Evolutionary conservation across 1,140 invertebrate species (phyloP).

Genomic region (Lordiphosa stackelbergi): DNA sequence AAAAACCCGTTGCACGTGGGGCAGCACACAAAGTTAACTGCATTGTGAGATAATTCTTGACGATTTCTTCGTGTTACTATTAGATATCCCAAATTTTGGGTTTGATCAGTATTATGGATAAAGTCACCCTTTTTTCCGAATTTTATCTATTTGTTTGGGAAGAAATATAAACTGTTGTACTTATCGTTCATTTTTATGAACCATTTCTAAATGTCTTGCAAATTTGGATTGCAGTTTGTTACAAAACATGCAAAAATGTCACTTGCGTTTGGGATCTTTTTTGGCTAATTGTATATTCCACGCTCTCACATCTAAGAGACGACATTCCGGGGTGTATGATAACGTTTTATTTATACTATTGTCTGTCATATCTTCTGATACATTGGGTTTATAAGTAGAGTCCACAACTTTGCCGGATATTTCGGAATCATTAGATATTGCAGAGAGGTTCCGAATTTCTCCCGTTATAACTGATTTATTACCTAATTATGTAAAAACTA

Average conservation of each 20-base stretch:
- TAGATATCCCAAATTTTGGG: neutral
- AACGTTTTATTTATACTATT: too few relatives aligned
- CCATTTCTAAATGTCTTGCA: neutral
- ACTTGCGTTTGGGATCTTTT: too few relatives aligned
- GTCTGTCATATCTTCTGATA: too few relatives aligned
- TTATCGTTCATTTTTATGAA: neutral
- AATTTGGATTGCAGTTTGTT: conserved; percentile 5
- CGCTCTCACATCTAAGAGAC: too few relatives aligned
- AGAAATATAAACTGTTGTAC: neutral
- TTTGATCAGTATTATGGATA: conserved; percentile 1
- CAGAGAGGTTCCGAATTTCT: too few relatives aligned
- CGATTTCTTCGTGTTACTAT: neutral
- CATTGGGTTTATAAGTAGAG: too few relatives aligned
- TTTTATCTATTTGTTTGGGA: neutral
- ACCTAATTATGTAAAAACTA: too few relatives aligned
- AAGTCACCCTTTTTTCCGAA: neutral
- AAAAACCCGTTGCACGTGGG: neutral
- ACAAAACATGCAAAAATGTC: too few relatives aligned
- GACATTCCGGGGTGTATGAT: neutral
- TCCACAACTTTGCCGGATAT: too few relatives aligned
- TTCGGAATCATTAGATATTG: too few relatives aligned
- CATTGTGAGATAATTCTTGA: neutral
- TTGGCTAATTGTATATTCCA: too few relatives aligned
- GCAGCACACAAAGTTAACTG: conserved; percentile 1
- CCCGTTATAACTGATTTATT: too few relatives aligned